Evolutionary conservation across 2,888 invertebrate genomes (phyloP), one percentile per base, ranked within the genome.

Genomic region (Bruchidius siliquastri): DNA sequence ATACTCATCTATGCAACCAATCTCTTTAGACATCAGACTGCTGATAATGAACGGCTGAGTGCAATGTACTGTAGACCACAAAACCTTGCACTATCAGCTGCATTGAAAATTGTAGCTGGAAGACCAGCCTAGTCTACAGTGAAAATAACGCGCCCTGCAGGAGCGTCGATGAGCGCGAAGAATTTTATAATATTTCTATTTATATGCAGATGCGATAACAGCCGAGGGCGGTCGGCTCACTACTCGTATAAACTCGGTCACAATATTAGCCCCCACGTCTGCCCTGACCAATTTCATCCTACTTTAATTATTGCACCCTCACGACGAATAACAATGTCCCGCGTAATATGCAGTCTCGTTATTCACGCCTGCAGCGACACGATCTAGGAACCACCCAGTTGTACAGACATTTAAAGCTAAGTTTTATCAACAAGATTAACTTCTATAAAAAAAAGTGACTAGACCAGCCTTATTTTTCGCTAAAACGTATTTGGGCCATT

Each of bases 181-280:
- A 80, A 79, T 82, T 82, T 81, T 81, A 81, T 82, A 82, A 83
- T 83, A 81, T 81, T 80, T 81, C 83, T 80, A 83, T 83, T 81
- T 83, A 83, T 82, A 83, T 83, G 83, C 82, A 83, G 81, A 83
- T 82, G 79, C 77, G 79, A 80, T 79, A 79, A 79, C 78, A 76
- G 72, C 76, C 76, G 49, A 49, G 49, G 18, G 49, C 49, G 49
- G 49, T 49, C 49, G 49, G 49, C 13, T 13, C 49, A 49, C 49
- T 49, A 3, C 8, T 74, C 75, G 76, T 78, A 80, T 79, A 80
- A 79, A 78, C 77, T 75, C 76, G 74, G 75, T 74, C 75, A 78
- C 76, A 78, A 80, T 79, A 49, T 49, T 18, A 49, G 49, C 49
- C 49, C 49, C 68, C 78, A 79, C 76, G 75, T 78, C 75, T 76